phyloP scores from a whole-genome alignment of 2,113 vertebrate species.

The Zapus hudsonius region DNA sequence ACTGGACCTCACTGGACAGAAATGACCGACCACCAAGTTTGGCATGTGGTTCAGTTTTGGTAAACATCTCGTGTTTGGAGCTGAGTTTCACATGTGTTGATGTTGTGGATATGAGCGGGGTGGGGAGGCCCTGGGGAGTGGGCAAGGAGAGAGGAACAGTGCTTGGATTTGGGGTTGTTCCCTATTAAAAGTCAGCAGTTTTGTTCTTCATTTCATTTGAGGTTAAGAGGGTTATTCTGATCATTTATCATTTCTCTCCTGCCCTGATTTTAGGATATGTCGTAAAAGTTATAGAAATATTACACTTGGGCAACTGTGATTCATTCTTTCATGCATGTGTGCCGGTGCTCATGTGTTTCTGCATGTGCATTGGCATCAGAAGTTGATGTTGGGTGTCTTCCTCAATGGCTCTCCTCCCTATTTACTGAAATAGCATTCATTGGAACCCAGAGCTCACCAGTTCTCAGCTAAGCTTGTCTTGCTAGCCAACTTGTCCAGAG shows the following conservation, averaged over 20 bases:
- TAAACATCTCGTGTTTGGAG: conserved; percentile 54
- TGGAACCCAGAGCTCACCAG: no score
- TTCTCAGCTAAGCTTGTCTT: no score
- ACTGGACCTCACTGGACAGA: conserved; percentile 52
- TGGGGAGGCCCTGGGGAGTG: not conserved
- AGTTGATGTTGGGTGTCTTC: no score
- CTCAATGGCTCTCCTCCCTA: no score
- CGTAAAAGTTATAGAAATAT: conserved; percentile 74
- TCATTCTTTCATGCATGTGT: conserved; percentile 50
- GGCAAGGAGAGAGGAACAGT: conserved; percentile 54
- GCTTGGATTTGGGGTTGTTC: conserved; percentile 77
- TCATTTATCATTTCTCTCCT: conserved; percentile 58
- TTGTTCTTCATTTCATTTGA: conserved; percentile 80
- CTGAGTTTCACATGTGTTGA: conserved; percentile 54
- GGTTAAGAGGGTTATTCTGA: conserved; percentile 65
- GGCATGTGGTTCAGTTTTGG: conserved; percentile 56
- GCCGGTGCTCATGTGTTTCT: no score
- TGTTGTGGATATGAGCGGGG: no score
- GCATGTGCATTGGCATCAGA: no score
- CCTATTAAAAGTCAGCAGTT: conserved; percentile 73
- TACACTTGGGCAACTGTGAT: conserved; percentile 82
- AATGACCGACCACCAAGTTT: not conserved
- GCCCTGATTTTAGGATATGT: conserved; percentile 74
- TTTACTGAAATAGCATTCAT: no score
- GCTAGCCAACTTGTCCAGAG: no score